Conservation (phyloP, 2,113 vertebrate genomes). For the Calidris pugnax region DNA sequence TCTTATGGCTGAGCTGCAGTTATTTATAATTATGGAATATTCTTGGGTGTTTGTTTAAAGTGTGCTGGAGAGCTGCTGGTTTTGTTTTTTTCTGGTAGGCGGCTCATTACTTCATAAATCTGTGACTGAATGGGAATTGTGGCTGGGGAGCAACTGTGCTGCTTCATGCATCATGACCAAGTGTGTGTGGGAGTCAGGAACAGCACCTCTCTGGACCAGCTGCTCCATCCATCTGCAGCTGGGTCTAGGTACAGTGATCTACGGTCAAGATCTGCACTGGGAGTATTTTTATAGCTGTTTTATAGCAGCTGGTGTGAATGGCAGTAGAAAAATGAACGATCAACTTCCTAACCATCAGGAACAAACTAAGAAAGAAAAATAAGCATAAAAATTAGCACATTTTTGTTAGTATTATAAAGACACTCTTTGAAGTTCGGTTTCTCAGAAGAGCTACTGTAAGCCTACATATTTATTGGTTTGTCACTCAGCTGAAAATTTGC, state of each 20-base stretch:
- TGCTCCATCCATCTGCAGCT: conserved; percentile 80
- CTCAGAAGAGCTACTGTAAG: conserved; percentile 7
- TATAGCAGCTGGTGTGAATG: conserved; percentile 75
- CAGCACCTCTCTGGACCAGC: conserved; percentile 77
- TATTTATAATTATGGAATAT: conserved; percentile 38
- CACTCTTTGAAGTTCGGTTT: not conserved
- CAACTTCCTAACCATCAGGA: conserved; percentile 60
- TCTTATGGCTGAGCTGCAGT: conserved; percentile 14
- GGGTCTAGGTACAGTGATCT: conserved; percentile 74
- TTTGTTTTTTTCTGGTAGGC: conserved; percentile 67
- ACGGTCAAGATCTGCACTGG: conserved; percentile 67
- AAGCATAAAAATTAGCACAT: conserved; percentile 39
- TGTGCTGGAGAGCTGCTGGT: conserved; percentile 47
- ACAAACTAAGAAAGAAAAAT: conserved; percentile 57
- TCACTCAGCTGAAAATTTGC: conserved; percentile 33
- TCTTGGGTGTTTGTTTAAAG: conserved; percentile 62
- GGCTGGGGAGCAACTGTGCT: conserved; percentile 61
- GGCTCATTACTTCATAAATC: conserved; percentile 77
- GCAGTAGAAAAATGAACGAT: conserved; percentile 69
- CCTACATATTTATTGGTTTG: conserved; percentile 22
- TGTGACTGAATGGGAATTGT: conserved; percentile 68
- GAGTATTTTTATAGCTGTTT: conserved; percentile 71
- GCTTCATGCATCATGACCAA: conserved; percentile 60
- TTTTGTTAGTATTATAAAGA: not conserved
- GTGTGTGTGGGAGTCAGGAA: conserved; percentile 46